Base-by-base conservation (phyloP, 2,888 invertebrate species). In the Ctena decussata region DNA sequence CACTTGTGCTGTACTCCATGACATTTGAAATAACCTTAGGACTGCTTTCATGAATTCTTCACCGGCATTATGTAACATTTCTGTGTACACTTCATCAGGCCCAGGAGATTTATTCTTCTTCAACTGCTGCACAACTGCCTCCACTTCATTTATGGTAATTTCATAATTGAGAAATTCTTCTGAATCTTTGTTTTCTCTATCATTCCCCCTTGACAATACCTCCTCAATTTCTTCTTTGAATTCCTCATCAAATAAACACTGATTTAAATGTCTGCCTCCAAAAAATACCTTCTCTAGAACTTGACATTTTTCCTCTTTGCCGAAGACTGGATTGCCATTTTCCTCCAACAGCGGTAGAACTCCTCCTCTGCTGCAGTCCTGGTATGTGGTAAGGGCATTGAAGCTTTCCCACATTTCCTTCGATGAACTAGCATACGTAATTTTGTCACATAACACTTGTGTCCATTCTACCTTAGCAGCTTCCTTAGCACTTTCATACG, bases 361-460 rank as follows among this genome's bases (percentile, higher is more conserved):
- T 24, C 77, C 77, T 18, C 41, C 41, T 6, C 65, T 41, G 30
- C 39, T 18, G 27, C 24, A 65, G 5, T 77, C 77, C 37, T 77
- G 37, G 30, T 77, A 77, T 11, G 77, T 65, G 24, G 65, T 77
- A 11, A 77, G 77, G 21, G 24, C 32, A 24, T 77, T 60, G 21
- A 77, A 65, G 35, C 24, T 60, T n/a, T 77, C 41, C 77, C 77
- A 77, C 60, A 77, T 65, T 37, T 71, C 71, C 39, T 71, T 71
- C 2, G 37, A n/a, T 41, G 37, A 37, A 11, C 24, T 24, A 12
- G 77, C 69, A n/a, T 15, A 41, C 18, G 60, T 39, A 8, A 60
- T 77, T 60, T 65, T 77, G 21, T 37, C 44, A 65, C 77, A 77
- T 11, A 77, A 18, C 5, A 65, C 37, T 27, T 77, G 21, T 37